Conservation (phyloP, 2,113 vertebrate genomes). For the Lagopus leucura region DNA sequence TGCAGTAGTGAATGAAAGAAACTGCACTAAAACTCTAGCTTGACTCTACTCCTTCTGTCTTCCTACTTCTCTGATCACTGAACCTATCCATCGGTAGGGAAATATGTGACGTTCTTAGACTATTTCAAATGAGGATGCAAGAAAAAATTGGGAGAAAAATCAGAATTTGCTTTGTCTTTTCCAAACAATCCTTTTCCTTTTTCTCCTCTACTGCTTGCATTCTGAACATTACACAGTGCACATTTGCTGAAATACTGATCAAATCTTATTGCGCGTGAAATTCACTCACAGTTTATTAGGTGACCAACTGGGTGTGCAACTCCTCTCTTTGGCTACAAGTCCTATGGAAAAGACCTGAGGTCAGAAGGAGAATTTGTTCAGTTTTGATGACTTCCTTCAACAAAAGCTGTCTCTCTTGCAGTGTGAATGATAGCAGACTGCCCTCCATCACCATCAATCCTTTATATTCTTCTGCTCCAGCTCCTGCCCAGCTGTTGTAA, state of each 20-base stretch:
- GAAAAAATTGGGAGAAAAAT: not conserved
- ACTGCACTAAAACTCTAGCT: not conserved
- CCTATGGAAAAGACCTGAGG: not conserved
- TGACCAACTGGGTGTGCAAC: not conserved
- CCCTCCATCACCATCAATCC: not conserved
- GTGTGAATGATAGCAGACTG: not conserved
- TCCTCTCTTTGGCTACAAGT: not conserved
- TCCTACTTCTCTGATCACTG: not conserved
- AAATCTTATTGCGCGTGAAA: conserved; percentile 24
- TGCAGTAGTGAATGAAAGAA: not conserved
- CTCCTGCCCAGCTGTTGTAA: not conserved
- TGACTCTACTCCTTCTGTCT: not conserved
- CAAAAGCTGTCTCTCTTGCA: not conserved
- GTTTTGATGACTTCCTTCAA: not conserved
- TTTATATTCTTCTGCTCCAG: not conserved
- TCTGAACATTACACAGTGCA: not conserved
- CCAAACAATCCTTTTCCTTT: not conserved
- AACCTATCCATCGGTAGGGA: not conserved
- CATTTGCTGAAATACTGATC: conserved; percentile 5
- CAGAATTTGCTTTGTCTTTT: not conserved
- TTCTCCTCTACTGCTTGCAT: not conserved
- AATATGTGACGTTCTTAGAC: not conserved
- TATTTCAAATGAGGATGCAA: not conserved
- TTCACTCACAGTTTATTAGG: not conserved
- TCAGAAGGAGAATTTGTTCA: not conserved